Evolutionary conservation across 1,140 invertebrate genomes (phyloP).

Genomic region (Drosophila prosaltans): DNA sequence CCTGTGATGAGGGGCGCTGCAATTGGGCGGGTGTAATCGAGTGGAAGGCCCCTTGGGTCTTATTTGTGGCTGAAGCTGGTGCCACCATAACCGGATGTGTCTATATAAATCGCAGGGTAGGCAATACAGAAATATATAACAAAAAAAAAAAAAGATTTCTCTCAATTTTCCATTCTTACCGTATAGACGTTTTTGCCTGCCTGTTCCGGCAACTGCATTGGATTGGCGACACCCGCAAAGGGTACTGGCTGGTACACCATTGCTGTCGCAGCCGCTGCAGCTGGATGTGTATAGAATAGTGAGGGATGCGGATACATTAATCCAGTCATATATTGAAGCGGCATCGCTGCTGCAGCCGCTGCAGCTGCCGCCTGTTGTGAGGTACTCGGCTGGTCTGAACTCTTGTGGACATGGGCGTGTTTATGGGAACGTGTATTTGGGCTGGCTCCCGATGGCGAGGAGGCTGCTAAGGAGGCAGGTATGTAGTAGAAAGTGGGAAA

Average conservation of each 20-base stretch:
- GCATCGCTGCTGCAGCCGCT: conserved; percentile 50
- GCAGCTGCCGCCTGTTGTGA: conserved; percentile 60
- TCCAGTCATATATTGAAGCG: conserved; percentile 84
- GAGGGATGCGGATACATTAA: conserved; percentile 84
- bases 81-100: conserved; percentile 54
- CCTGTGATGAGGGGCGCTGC: conserved; percentile 84
- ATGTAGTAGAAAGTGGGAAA: conserved; percentile 85
- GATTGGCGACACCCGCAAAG: conserved; percentile 63
- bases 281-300: conserved; percentile 77
- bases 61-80: conserved; percentile 29
- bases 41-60: conserved; percentile 70
- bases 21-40: conserved; percentile 71
- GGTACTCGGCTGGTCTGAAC: conserved; percentile 49
- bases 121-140: too few relatives aligned
- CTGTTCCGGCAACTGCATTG: conserved; percentile 55
- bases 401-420: conserved; percentile 26
- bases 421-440: conserved; percentile 17
- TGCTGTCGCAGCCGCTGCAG: conserved; percentile 67
- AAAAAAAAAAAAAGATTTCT: too few relatives aligned
- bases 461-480: conserved; percentile 75
- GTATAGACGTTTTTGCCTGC: conserved; percentile 50
- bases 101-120: conserved; percentile 21
- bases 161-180: conserved; percentile 18
- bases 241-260: conserved; percentile 80
- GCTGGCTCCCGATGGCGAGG: conserved; percentile 7